phyloP scores from a whole-genome alignment of 2,888 invertebrate genomes.

The Hyposoter dolosus region DNA sequence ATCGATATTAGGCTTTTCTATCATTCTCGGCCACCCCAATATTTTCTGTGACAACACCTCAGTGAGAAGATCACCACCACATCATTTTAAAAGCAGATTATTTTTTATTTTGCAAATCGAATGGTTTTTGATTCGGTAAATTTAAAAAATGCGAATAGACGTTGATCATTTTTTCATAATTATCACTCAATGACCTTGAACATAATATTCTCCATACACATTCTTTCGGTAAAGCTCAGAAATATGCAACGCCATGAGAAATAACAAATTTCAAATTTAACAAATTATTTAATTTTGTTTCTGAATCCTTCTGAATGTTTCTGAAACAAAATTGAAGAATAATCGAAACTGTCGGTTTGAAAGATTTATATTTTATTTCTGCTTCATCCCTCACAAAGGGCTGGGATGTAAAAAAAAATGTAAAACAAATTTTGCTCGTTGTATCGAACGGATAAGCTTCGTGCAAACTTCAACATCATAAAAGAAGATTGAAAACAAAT shows the following conservation, averaged over 20 bases:
- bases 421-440: background rate
- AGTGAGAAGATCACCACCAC: too few species aligned
- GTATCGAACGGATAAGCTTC: background rate
- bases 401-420: background rate
- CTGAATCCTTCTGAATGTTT: background rate
- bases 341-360: background rate
- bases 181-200: background rate
- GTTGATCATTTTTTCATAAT: background rate
- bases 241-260: background rate
- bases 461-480: background rate
- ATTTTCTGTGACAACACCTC: background rate
- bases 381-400: background rate
- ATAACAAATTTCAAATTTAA: background rate
- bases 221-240: background rate
- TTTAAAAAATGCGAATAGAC: background rate
- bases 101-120: background rate
- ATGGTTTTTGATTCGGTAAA: background rate
- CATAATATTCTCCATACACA: background rate
- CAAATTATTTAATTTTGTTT: background rate
- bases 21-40: background rate
- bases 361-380: background rate
- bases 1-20: background rate
- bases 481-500: background rate
- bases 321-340: background rate
- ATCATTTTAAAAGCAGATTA: too few species aligned